Percentiles rank a stretch among this genome's conserved stretches.
These are phyloP conservation scores for Drosophila burlai DNA, from an alignment of 1,140 invertebrate genomes.

Conservation along the genomic window DNA sequence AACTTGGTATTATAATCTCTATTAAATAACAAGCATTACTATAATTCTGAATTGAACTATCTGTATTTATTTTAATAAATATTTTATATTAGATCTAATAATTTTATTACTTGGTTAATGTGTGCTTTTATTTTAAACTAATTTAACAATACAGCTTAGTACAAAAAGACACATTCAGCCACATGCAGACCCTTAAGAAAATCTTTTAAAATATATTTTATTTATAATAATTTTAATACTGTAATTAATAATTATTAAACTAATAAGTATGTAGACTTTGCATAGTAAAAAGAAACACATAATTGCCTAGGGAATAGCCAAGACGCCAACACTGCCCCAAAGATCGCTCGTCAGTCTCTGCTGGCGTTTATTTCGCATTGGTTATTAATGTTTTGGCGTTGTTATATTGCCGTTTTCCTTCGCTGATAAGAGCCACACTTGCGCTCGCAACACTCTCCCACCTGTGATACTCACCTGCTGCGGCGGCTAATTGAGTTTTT, in stretches of 20 bases:
- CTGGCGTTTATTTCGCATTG: constrained; percentile 61
- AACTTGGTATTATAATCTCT: not conserved
- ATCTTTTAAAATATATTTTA: not conserved
- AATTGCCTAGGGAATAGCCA: not conserved
- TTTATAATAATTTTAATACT: not conserved
- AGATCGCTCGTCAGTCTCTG: constrained; percentile 31
- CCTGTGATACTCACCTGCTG: constrained; percentile 21
- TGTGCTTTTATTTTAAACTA: not conserved
- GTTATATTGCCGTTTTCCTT: constrained; percentile 79
- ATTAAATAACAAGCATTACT: not conserved
- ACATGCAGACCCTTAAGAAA: not conserved
- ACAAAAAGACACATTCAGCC: not conserved
- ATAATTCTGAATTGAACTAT: too few relatives aligned
- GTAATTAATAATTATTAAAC: not conserved
- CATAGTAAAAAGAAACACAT: not conserved
- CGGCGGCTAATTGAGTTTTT: constrained; percentile 54
- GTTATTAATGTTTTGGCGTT: constrained; percentile 67
- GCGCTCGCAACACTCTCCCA: constrained; percentile 4
- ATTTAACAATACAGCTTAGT: not conserved
- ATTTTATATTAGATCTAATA: too few relatives aligned
- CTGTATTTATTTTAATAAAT: not conserved
- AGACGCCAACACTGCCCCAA: not conserved
- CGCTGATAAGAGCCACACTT: constrained; percentile 58
- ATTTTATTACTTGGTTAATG: not conserved
- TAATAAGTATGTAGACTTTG: not conserved